Percentiles rank a stretch among this genome's conserved stretches.
Evolutionary conservation across 2,797 vertebrate genomes (phyloP).

Genomic region (Phalloptychus januarius): DNA sequence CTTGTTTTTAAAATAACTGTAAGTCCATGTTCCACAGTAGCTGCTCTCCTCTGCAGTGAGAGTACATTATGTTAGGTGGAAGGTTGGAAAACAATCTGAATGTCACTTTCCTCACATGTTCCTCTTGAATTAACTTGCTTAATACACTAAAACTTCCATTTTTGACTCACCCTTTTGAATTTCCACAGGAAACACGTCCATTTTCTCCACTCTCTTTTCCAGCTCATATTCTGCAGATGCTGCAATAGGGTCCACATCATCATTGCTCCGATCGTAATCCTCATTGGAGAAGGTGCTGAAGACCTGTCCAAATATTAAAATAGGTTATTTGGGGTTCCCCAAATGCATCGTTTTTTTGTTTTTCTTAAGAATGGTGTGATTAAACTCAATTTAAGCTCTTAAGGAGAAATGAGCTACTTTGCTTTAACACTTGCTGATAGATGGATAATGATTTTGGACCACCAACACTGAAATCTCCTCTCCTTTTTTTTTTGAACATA

Average conservation of each 20-base stretch:
- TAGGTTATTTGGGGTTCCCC: slow-evolving; percentile 29
- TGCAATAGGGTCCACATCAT: slow-evolving; percentile 93
- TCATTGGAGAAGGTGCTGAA: slow-evolving; percentile 93
- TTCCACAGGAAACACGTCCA: slow-evolving; percentile 95
- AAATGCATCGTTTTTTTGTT: background rate
- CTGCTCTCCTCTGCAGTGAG: background rate
- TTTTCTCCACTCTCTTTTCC: slow-evolving; percentile 95
- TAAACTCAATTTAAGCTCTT: slow-evolving; percentile 7
- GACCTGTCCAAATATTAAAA: slow-evolving; percentile 76
- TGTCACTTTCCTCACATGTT: background rate
- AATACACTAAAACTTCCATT: background rate
- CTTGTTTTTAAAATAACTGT: background rate
- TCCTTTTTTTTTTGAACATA: slow-evolving; percentile 11
- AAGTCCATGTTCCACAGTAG: background rate
- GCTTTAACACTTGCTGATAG: slow-evolving; percentile 16
- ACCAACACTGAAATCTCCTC: slow-evolving; percentile 14
- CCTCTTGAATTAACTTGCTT: slow-evolving; percentile 1
- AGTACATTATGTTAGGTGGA: background rate
- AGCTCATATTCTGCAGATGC: slow-evolving; percentile 93
- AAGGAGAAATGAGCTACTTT: slow-evolving; percentile 3
- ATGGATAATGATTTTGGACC: slow-evolving; percentile 20
- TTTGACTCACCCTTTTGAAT: slow-evolving; percentile 83
- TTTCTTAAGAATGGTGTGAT: slow-evolving; percentile 2
- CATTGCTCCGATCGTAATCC: slow-evolving; percentile 92
- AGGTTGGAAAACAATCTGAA: background rate